phyloP scores from a whole-genome alignment of 2,113 vertebrate genomes.

The Rhinoptilus africanus region DNA sequence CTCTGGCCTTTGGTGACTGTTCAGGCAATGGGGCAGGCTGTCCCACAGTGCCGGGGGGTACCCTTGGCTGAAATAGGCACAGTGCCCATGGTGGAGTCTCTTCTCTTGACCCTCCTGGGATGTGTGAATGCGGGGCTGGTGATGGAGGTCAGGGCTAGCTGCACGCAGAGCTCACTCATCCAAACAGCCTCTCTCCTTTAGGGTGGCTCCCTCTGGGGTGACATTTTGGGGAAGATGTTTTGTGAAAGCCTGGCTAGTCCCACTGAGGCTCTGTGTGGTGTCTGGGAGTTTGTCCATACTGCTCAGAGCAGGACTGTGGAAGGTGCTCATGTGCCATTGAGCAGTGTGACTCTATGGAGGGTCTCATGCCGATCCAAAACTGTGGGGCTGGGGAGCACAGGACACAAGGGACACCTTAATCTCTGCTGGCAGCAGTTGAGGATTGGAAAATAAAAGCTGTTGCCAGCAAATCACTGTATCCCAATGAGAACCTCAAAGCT shows the following conservation, averaged over 20 bases:
- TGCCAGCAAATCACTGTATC: neutral
- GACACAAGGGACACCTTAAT: no score
- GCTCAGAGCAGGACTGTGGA: neutral
- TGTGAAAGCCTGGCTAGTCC: neutral
- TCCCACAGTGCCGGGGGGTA: neutral
- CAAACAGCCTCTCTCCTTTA: neutral
- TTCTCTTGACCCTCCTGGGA: neutral
- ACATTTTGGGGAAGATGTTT: neutral
- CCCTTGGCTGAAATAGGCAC: rapidly evolving
- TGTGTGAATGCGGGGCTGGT: neutral
- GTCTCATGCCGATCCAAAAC: neutral
- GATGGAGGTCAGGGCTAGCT: neutral
- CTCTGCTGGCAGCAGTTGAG: neutral
- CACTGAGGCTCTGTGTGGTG: neutral
- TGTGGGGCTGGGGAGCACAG: neutral
- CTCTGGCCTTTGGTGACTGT: neutral
- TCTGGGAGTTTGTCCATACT: neutral
- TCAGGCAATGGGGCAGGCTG: neutral
- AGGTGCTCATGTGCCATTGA: neutral
- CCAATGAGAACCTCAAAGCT: neutral
- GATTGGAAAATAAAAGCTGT: neutral
- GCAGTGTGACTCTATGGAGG: neutral
- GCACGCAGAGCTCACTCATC: neutral
- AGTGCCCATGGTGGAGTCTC: neutral
- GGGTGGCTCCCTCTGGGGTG: neutral